Evolutionary conservation across 2,888 invertebrate species (phyloP).

Genomic region (Coenonympha glycerion): DNA sequence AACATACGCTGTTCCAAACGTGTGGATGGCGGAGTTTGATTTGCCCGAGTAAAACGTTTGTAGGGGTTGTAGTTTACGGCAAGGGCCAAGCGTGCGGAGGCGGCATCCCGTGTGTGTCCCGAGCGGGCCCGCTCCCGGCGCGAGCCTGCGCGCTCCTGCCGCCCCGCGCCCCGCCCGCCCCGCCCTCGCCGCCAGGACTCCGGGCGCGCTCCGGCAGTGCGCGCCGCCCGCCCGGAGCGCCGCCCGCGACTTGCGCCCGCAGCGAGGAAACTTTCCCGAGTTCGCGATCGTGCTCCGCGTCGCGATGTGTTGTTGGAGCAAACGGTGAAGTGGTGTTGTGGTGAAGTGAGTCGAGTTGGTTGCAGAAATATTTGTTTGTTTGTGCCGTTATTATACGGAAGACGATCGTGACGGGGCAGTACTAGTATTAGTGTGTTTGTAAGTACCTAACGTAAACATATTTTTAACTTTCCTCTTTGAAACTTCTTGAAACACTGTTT

Average conservation of each 20-base stretch:
- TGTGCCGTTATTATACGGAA: too few relatives aligned
- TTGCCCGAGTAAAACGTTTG: too few relatives aligned
- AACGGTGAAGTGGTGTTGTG: neutral
- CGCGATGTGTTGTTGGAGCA: neutral
- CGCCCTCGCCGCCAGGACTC: constrained; percentile 20
- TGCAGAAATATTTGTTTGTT: neutral
- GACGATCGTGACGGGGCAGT: too few relatives aligned
- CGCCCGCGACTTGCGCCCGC: neutral
- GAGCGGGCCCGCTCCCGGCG: constrained; percentile 13
- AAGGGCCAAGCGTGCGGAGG: too few relatives aligned
- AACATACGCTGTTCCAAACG: too few relatives aligned
- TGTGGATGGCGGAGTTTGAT: too few relatives aligned
- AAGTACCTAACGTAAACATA: too few relatives aligned
- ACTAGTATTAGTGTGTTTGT: too few relatives aligned
- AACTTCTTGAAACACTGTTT: too few relatives aligned
- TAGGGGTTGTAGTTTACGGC: too few relatives aligned
- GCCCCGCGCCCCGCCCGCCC: constrained; percentile 28
- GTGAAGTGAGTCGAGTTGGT: neutral
- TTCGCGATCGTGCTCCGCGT: neutral
- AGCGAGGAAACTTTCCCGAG: neutral
- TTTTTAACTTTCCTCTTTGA: too few relatives aligned
- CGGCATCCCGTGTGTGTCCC: too few relatives aligned
- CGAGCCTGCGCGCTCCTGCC: constrained; percentile 23
- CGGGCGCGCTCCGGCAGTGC: constrained; percentile 17
- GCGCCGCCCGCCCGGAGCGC: neutral